Conservation (phyloP, 2,113 vertebrate species). For the Alexandromys fortis region DNA sequence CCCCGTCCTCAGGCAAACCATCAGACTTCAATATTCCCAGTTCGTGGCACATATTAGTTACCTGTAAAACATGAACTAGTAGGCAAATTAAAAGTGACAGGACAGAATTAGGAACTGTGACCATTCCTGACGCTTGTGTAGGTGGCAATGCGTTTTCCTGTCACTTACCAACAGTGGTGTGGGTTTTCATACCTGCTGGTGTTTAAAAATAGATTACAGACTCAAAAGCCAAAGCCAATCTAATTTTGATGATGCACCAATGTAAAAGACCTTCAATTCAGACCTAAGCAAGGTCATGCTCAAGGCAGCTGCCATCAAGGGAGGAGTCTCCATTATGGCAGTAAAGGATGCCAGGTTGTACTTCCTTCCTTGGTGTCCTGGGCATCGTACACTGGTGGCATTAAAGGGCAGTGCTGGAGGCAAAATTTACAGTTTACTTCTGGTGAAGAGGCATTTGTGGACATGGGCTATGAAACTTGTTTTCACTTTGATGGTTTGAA, state of each 20-base stretch:
- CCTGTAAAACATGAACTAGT: not conserved
- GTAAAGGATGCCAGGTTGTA: not conserved
- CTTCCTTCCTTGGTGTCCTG: not conserved
- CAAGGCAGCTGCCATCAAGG: not conserved
- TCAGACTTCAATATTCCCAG: not conserved
- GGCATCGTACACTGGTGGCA: conserved; percentile 17
- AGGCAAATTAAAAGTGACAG: conserved; percentile 18
- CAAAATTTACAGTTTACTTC: conserved; percentile 62
- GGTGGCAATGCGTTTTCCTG: not conserved
- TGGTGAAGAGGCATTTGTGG: conserved; percentile 58
- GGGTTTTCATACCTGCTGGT: not conserved
- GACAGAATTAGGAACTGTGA: not conserved
- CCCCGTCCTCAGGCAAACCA: not conserved
- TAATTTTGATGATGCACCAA: not conserved
- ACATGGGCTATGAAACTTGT: conserved; percentile 61
- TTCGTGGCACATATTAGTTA: not conserved
- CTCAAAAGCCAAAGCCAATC: conserved; percentile 13
- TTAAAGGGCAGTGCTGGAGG: conserved; percentile 22
- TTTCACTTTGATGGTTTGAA: conserved; percentile 61
- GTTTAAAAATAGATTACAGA: not conserved
- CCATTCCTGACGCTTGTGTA: not conserved
- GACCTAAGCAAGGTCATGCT: not conserved
- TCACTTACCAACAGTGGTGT: not conserved
- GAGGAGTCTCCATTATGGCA: not conserved
- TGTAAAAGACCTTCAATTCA: not conserved